Percentiles rank a stretch among this genome's conserved stretches.
Evolutionary conservation across 2,113 vertebrate genomes (phyloP).

Genomic region (Hoplias malabaricus): DNA sequence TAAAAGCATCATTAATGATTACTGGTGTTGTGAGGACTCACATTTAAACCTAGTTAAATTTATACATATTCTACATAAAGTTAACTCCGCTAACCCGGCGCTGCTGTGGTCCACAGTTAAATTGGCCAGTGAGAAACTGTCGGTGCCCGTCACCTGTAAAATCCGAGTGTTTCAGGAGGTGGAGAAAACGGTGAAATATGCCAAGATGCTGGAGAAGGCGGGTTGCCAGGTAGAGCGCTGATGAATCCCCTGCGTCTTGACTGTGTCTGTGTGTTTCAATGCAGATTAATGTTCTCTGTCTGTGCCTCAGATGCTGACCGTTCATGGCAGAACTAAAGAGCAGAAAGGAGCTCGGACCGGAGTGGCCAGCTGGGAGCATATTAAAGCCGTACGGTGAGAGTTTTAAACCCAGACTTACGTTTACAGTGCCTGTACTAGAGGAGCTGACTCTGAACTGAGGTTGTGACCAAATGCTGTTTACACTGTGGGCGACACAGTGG

Average conservation of each 20-base stretch:
- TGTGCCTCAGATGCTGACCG: slow-evolving; percentile 82
- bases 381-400: slow-evolving; percentile 87
- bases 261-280: neutral
- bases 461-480: too few relatives aligned
- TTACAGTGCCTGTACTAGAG: too few relatives aligned
- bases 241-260: neutral
- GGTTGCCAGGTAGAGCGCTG: slow-evolving; percentile 87
- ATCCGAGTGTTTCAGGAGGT: slow-evolving; percentile 93
- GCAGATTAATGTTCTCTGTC: neutral
- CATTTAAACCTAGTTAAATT: too few relatives aligned
- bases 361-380: slow-evolving; percentile 91
- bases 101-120: slow-evolving; percentile 74
- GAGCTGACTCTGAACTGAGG: neutral
- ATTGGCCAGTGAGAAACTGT: slow-evolving; percentile 88
- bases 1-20: too few relatives aligned
- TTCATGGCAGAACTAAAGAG: slow-evolving; percentile 95
- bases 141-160: slow-evolving; percentile 96
- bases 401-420: too few relatives aligned
- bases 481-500: too few relatives aligned
- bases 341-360: slow-evolving; percentile 92
- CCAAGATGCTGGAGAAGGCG: slow-evolving; percentile 93
- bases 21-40: too few relatives aligned
- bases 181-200: slow-evolving; percentile 89
- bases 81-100: too few relatives aligned
- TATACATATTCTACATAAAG: too few relatives aligned